Base-by-base conservation (phyloP, 2,797 vertebrate species). In the Argyrosomus regius region DNA sequence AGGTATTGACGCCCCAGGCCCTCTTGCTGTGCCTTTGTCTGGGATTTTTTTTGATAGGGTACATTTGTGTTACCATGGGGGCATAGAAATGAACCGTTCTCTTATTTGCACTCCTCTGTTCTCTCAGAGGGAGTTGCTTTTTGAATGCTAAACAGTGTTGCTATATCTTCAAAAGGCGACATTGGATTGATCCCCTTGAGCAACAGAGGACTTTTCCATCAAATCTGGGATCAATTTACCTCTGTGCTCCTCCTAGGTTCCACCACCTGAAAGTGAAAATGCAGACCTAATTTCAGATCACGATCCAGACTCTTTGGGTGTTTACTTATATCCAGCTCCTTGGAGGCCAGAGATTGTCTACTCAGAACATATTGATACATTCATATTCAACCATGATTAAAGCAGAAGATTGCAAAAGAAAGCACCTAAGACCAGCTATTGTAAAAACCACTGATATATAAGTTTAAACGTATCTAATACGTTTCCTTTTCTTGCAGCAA, bases 71-170 rank as follows among this genome's bases (percentile, higher is more conserved):
- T 90, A 79, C 89, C 78, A 83, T 54, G 46, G 79, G 80, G 84
- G 83, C 79, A 87, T 78, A 82, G 82, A 84, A 92, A 92, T 92
- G 83, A 92, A 89, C 58, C 53, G 0, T 57, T 82, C 74, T 88
- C 86, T 52, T 89, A 81, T 90, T 91, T 90, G 77, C 79, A 74
- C 86, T 88, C 75, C 46, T 85, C 86, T 86, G 71, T 86, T 88
- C 86, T 80, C 78, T 81, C 59, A 2, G n/a, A 64, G 20, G 57
- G 79, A 86, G 77, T 64, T 67, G 82, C 88, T 83, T 79, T 91
- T 72, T 81, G 91, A 91, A 93, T 93, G 85, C 86, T 86, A 92
- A 93, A 71, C 83, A 89, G 84, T 14, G 65, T 84, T 74, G 82
- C 88, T 83, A 52, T 79, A 79, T 78, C 89, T 88, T 89, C 88